Base-by-base conservation (phyloP, 2,888 invertebrate species). In the Leucophora obtusa region DNA sequence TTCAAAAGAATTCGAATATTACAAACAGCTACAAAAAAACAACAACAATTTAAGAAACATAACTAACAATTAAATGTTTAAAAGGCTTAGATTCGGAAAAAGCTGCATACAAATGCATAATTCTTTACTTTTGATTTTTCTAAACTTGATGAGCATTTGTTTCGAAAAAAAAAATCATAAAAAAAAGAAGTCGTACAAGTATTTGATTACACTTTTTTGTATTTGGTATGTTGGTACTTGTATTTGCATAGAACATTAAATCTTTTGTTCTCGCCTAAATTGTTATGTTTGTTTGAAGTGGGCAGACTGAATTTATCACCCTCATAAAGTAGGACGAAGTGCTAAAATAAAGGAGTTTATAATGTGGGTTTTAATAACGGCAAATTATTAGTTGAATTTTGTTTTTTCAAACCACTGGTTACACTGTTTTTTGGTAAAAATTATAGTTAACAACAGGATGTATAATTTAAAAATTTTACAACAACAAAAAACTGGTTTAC, bases 21-120 rank as follows among this genome's bases (percentile, higher is more conserved):
- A 6, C 28, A 28, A 28, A 28, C 28, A 7, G 6, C 4, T 28
- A 28, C 28, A 38, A 38, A 38, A 38, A 38, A 38, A n/a, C 35
- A 17, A 56, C 18, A 75, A 74, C 54, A 50, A 66, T 80, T 76
- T 63, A 24, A n/a, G 76, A 69, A 81, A 77, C 76, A 54, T 73
- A 81, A 81, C 80, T 77, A 69, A 73, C 77, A 73, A 77, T 81
- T 77, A 77, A 38, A 56, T 69, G 53, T 63, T 81, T 50, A 70
- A 72, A n/a, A n/a, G n/a, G n/a, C n/a, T n/a, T n/a, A n/a, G 72
- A 62, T 47, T 63, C 50, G 50, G 35, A 50, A 56, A 65, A 53
- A 69, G 47, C 68, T 38, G 18, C 65, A 35, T 47, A 53, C 65
- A 47, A 50, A 54, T 4, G 21, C 47, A 33, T n/a, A 59, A 74